Conservation (phyloP, 2,113 vertebrate species). For the Cebidichthys violaceus region DNA sequence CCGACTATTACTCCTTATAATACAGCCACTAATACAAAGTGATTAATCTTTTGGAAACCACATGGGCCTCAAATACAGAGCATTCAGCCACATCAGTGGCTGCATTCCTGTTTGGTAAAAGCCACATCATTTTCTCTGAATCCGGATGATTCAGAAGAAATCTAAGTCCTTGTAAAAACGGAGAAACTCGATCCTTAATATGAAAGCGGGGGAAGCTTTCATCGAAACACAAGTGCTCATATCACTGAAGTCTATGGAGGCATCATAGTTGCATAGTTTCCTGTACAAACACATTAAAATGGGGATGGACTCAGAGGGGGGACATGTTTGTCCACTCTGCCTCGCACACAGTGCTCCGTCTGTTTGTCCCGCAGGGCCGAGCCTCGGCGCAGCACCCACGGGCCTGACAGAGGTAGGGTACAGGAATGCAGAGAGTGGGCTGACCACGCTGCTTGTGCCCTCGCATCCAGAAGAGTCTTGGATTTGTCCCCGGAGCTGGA, state of each 20-base stretch:
- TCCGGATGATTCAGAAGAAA: not conserved
- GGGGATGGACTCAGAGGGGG: constrained; percentile 27
- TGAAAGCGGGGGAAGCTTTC: constrained; percentile 10
- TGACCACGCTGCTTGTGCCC: constrained; percentile 64
- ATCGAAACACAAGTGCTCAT: constrained; percentile 6
- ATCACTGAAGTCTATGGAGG: not conserved
- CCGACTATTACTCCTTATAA: not conserved
- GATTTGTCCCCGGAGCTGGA: constrained; percentile 73
- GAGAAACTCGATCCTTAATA: constrained; percentile 23
- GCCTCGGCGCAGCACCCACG: constrained; percentile 74
- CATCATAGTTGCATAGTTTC: constrained; percentile 51
- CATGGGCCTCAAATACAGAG: not conserved
- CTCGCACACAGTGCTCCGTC: constrained; percentile 65
- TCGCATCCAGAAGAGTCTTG: constrained; percentile 74
- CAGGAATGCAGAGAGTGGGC: constrained; percentile 81
- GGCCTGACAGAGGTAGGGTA: constrained; percentile 64
- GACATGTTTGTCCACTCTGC: constrained; percentile 64
- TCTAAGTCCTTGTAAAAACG: not conserved
- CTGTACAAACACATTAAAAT: constrained; percentile 56
- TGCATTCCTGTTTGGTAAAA: too few relatives aligned
- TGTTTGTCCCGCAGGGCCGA: constrained; percentile 60
- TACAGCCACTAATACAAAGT: not conserved
- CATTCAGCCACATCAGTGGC: not conserved
- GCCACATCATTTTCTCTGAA: too few relatives aligned
- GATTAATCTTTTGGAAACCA: not conserved